Conservation (phyloP, 2,113 vertebrate species). For the Poicephalus meyeri region DNA sequence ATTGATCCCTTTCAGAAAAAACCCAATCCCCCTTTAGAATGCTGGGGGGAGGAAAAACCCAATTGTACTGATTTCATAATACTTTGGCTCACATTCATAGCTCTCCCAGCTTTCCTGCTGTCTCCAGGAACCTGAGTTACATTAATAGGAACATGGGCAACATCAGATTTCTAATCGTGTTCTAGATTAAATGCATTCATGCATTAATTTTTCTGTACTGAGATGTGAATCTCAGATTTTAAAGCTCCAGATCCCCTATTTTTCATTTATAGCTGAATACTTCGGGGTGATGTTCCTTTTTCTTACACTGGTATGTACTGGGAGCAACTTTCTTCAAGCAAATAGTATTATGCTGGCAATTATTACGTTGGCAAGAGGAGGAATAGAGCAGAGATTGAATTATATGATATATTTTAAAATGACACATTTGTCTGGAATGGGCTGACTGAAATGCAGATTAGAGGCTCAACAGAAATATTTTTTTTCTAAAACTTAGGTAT, state of each 20-base stretch:
- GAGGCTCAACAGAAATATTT: not conserved
- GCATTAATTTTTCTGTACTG: not conserved
- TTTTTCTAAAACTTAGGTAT: not conserved
- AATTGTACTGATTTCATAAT: not conserved
- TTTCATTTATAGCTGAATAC: not conserved
- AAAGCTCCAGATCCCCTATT: not conserved
- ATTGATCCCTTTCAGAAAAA: constrained; percentile 5
- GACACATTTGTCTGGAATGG: not conserved
- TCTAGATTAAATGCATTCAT: not conserved
- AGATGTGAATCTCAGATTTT: not conserved
- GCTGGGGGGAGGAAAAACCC: not conserved
- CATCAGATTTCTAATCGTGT: not conserved
- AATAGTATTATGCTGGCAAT: not conserved
- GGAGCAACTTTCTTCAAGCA: not conserved
- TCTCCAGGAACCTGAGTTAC: not conserved
- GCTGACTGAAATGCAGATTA: not conserved
- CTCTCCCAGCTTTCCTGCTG: not conserved
- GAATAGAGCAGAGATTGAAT: not conserved
- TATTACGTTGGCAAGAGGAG: not conserved
- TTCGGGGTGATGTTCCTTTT: not conserved
- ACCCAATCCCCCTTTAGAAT: not conserved
- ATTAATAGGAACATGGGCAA: not conserved
- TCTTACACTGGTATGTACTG: not conserved
- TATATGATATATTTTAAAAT: not conserved
- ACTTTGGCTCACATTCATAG: not conserved